Conservation (phyloP, 2,888 invertebrate species). For the Drosophila anomalata region DNA sequence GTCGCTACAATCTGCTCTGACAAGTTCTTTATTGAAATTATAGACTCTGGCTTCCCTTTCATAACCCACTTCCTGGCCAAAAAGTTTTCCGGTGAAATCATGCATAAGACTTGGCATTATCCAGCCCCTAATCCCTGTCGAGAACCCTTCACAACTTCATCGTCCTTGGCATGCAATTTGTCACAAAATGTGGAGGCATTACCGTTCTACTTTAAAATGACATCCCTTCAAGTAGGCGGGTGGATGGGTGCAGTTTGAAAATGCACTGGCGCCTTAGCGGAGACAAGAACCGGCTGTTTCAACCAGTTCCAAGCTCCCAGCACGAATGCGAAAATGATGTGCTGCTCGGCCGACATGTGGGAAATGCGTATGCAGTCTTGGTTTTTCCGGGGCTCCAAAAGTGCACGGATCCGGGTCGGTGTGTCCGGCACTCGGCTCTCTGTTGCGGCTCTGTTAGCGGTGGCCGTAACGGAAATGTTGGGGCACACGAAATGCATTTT, state of each 20-base stretch:
- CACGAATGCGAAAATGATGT: constrained; percentile 39
- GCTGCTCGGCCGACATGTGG: constrained; percentile 33
- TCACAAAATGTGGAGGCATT: constrained; percentile 54
- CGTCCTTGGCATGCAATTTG: constrained; percentile 44
- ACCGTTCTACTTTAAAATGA: constrained; percentile 48
- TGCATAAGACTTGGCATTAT: constrained; percentile 25
- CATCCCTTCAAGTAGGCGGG: neutral
- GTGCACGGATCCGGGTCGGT: constrained; percentile 4
- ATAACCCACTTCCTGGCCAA: constrained; percentile 8
- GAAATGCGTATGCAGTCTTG: constrained; percentile 39
- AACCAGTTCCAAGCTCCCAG: constrained; percentile 58
- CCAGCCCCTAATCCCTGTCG: neutral
- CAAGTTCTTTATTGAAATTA: neutral
- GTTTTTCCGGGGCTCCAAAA: constrained; percentile 8
- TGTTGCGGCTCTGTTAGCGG: constrained; percentile 72
- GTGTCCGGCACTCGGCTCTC: constrained; percentile 48
- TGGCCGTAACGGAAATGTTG: constrained; percentile 63
- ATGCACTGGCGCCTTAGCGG: constrained; percentile 69
- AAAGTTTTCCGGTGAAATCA: constrained; percentile 15
- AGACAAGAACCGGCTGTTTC: constrained; percentile 59
- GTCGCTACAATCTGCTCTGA: neutral
- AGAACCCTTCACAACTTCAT: neutral
- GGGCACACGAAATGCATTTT: constrained; percentile 67
- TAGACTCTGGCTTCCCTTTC: neutral
- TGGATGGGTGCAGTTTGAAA: constrained; percentile 46